phyloP scores from a whole-genome alignment of 2,113 vertebrate species.

The Ornithorhynchus anatinus region DNA sequence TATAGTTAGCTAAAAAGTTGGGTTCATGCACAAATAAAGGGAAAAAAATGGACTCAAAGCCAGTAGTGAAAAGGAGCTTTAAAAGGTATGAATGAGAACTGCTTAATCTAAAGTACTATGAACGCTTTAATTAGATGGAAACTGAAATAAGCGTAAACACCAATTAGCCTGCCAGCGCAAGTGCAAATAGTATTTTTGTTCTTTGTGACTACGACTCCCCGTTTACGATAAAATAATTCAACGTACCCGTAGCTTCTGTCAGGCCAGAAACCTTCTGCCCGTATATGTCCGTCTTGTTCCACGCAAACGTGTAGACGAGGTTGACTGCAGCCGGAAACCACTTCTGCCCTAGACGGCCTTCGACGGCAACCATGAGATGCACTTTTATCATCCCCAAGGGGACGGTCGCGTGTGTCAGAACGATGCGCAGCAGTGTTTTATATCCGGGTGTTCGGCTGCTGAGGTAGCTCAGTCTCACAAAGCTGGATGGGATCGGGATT shows the following conservation, averaged over 20 bases:
- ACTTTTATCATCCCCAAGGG: conserved; percentile 89
- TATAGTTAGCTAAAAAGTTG: conserved; percentile 54
- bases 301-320: conserved; percentile 89
- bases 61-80: conserved; percentile 45
- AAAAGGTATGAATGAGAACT: conserved; percentile 28
- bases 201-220: conserved; percentile 5
- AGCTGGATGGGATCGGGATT: conserved; percentile 90
- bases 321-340: conserved; percentile 93
- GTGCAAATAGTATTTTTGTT: conserved; percentile 1
- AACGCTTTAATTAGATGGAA: conserved; percentile 34
- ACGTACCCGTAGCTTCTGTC: conserved; percentile 88
- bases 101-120: conserved; percentile 37
- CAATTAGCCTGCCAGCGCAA: conserved; percentile 5
- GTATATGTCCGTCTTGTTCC: conserved; percentile 98
- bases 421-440: conserved; percentile 87
- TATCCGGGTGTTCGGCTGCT: conserved; percentile 93
- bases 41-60: conserved; percentile 51
- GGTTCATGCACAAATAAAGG: conserved; percentile 29
- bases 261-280: conserved; percentile 95
- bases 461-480: conserved; percentile 91
- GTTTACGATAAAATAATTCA: conserved; percentile 33
- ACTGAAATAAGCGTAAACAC: conserved; percentile 37
- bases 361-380: conserved; percentile 87
- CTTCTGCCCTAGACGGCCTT: conserved; percentile 90
- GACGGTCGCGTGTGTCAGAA: conserved; percentile 85